A percentile compares a stretch with the other conserved stretches of the same genome.
These are phyloP conservation scores for Diarsia brunnea DNA, from an alignment of 2,888 invertebrate genomes.

Conservation along the genomic window DNA sequence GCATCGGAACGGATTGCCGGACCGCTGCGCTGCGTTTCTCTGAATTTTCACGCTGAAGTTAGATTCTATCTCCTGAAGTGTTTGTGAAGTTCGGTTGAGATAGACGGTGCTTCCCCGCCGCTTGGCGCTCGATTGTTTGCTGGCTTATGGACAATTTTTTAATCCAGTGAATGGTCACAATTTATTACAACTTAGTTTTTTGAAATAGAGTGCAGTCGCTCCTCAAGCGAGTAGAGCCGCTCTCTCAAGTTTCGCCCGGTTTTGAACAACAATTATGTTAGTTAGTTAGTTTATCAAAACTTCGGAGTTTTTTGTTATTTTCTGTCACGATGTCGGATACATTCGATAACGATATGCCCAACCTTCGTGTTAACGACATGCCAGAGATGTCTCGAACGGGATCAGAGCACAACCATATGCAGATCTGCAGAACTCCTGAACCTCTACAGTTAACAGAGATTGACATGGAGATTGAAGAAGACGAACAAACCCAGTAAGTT, in stretches of 20 bases:
- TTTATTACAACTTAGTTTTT: not conserved
- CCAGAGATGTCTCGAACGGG: not conserved
- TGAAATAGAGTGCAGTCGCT: not conserved
- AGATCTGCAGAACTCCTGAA: not conserved
- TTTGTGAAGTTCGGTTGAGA: not conserved
- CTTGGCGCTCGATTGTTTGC: not conserved
- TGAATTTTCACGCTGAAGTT: no score
- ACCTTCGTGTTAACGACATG: not conserved
- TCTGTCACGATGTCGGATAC: conserved; percentile 16
- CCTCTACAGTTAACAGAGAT: not conserved
- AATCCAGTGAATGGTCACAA: not conserved
- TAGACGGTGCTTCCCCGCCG: not conserved
- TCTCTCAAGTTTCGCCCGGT: not conserved
- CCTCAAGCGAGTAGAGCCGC: not conserved
- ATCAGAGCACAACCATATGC: no score
- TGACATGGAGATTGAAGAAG: no score
- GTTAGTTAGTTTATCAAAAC: no score
- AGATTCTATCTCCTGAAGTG: no score
- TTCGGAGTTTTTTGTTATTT: not conserved
- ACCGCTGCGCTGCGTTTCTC: no score
- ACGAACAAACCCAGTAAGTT: conserved; percentile 9
- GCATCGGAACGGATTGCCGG: no score
- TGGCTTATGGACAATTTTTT: not conserved
- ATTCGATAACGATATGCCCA: no score
- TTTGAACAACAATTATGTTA: not conserved